Percentiles rank a stretch among this genome's conserved stretches.
These are phyloP conservation scores for Megaleporinus macrocephalus DNA, from an alignment of 2,113 vertebrate species.

Conservation along the genomic window DNA sequence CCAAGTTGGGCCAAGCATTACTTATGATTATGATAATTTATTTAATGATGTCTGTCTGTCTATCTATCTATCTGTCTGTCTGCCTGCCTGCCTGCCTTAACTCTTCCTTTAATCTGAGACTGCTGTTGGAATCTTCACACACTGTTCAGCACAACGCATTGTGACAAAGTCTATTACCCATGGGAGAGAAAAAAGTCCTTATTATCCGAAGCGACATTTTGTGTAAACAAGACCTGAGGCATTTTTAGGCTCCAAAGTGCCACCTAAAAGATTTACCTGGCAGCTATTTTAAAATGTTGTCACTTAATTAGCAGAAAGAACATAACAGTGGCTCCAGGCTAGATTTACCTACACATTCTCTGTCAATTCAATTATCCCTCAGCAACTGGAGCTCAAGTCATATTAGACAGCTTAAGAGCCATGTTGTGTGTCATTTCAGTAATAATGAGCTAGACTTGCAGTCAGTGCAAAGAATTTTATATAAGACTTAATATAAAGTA, in stretches of 20 bases:
- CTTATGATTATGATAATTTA: too few relatives aligned
- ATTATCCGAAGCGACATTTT: conserved; percentile 14
- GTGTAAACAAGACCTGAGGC: not conserved
- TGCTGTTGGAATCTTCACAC: not conserved
- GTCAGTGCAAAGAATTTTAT: conserved; percentile 25
- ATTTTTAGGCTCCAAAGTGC: not conserved
- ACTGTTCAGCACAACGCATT: conserved; percentile 5
- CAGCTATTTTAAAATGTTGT: conserved; percentile 34
- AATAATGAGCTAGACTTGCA: conserved; percentile 41
- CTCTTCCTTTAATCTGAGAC: conserved; percentile 24
- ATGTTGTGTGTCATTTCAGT: conserved; percentile 41
- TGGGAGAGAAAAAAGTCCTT: not conserved
- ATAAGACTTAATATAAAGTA: conserved; percentile 16
- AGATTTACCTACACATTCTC: not conserved
- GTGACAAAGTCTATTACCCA: conserved; percentile 18
- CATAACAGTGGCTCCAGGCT: conserved; percentile 27
- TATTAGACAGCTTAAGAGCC: conserved; percentile 48
- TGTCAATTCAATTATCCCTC: conserved; percentile 47
- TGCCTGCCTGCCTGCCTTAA: too few relatives aligned
- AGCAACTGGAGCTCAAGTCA: conserved; percentile 44
- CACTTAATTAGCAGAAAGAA: conserved; percentile 48
- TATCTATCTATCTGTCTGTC: too few relatives aligned
- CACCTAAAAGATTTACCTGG: not conserved
- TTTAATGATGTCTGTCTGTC: too few relatives aligned
- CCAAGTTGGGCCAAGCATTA: too few relatives aligned